Conservation (phyloP, 2,113 vertebrate genomes). For the Hippoglossus stenolepis region DNA sequence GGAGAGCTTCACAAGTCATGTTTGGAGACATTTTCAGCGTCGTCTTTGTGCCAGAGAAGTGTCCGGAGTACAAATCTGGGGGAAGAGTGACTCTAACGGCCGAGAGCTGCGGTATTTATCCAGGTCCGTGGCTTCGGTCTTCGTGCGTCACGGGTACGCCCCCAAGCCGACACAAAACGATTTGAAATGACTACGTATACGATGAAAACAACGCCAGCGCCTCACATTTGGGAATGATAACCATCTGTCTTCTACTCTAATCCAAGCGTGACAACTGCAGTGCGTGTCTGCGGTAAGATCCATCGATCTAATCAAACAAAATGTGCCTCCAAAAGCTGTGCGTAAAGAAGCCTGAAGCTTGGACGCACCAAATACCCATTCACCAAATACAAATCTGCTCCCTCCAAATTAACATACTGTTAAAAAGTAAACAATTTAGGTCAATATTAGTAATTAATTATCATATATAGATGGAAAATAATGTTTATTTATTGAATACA, state of each 20-base stretch:
- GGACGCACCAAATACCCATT: background rate
- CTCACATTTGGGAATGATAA: conserved; percentile 58
- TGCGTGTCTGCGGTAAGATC: conserved; percentile 71
- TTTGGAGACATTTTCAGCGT: conserved; percentile 71
- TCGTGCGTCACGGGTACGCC: conserved; percentile 75
- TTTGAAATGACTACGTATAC: conserved; percentile 45
- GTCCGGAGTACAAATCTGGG: background rate
- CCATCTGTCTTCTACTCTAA: conserved; percentile 78
- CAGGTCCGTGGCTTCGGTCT: conserved; percentile 64
- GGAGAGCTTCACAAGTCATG: conserved; percentile 32
- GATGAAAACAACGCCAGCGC: conserved; percentile 71
- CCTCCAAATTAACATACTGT: background rate
- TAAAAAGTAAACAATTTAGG: background rate
- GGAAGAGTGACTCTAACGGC: conserved; percentile 47
- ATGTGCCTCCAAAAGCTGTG: conserved; percentile 47
- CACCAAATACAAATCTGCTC: background rate
- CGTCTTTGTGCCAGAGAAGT: background rate
- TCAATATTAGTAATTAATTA: too few species aligned
- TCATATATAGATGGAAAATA: background rate
- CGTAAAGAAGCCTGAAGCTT: conserved; percentile 45
- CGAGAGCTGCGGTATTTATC: conserved; percentile 73
- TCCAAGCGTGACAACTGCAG: conserved; percentile 59
- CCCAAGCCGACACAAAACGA: conserved; percentile 71
- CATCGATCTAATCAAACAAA: conserved; percentile 37
- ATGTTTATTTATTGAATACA: background rate